Percentiles rank a stretch among this genome's conserved stretches.
These are phyloP conservation scores for Bubo scandiacus DNA, from an alignment of 2,113 vertebrate genomes.

Conservation along the genomic window DNA sequence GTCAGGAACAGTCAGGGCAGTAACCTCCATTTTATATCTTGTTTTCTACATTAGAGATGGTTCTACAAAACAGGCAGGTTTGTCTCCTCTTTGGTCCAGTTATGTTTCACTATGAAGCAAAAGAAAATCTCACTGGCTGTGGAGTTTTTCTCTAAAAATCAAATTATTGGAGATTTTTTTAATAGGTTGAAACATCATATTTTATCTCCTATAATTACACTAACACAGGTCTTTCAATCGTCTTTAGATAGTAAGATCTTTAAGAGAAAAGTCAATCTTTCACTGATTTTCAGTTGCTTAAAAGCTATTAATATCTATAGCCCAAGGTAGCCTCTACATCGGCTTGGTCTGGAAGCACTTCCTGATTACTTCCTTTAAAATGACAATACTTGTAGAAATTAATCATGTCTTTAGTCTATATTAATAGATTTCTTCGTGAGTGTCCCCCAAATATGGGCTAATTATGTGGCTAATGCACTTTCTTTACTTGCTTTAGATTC, in stretches of 20 bases:
- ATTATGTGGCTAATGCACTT: background rate
- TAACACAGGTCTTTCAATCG: background rate
- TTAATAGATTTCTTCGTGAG: background rate
- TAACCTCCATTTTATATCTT: background rate
- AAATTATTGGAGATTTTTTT: background rate
- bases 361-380: background rate
- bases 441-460: background rate
- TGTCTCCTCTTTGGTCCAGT: background rate
- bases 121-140: background rate
- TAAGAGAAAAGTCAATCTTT: background rate
- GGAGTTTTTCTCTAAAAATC: background rate
- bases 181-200: background rate
- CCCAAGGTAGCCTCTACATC: background rate
- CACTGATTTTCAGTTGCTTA: background rate
- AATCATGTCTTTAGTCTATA: background rate
- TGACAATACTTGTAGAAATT: background rate
- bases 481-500: background rate
- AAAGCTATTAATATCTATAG: background rate
- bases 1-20: background rate
- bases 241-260: background rate
- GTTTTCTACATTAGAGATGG: background rate
- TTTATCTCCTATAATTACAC: background rate
- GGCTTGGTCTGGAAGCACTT: background rate
- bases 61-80: background rate
- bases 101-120: background rate